Evolutionary conservation across 2,113 vertebrate species (phyloP), one percentile per base, ranked within the genome.

Genomic region (Eulemur rufifrons): DNA sequence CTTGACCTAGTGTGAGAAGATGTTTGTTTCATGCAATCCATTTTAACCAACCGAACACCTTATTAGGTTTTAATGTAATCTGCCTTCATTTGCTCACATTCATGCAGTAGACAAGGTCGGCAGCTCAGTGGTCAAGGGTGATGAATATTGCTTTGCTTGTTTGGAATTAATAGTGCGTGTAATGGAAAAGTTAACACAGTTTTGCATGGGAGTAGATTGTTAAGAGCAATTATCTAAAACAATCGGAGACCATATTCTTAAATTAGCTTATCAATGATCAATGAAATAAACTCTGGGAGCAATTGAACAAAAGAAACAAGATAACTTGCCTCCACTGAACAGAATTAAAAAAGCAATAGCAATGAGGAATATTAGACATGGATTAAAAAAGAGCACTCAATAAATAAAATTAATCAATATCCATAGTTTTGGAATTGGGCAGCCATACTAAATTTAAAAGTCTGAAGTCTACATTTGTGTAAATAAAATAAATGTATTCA

Each of bases 141-240:
- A 90, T 0, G 0, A 23, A 86, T 89, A 50, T 4, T 25, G 37
- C 21, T 88, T 93, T 93, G 14, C 21, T 91, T 95, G 4, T 59
- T 73, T 88, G 6, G 45, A 92, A 23, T 29, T 56, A 95, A 11
- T 18, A 73, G 11, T 83, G 56, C 18, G 93, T 96, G 84, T 50
- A 96, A 93, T 91, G 3, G 91, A 73, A 92, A 96, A 68, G 8
- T 63, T 84, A 82, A 93, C 77, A 74, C 18, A 78, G 45, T 94
- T 93, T 96, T 95, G 61, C 77, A 9, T 71, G 47, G 27, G 11
- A 82, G 50, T 29, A 86, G 12, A 52, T n/a, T 69, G 42, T 18
- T 89, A 42, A 96, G 91, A 84, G 21, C 32, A 85, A 81, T 80
- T 47, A 96, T 21, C 27, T 91, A 85, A 93, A 80, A 39, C 25